A percentile compares a stretch with the other conserved stretches of the same genome.
Evolutionary conservation across 2,797 vertebrate genomes (phyloP).

Genomic region (Danio jaintianensis): DNA sequence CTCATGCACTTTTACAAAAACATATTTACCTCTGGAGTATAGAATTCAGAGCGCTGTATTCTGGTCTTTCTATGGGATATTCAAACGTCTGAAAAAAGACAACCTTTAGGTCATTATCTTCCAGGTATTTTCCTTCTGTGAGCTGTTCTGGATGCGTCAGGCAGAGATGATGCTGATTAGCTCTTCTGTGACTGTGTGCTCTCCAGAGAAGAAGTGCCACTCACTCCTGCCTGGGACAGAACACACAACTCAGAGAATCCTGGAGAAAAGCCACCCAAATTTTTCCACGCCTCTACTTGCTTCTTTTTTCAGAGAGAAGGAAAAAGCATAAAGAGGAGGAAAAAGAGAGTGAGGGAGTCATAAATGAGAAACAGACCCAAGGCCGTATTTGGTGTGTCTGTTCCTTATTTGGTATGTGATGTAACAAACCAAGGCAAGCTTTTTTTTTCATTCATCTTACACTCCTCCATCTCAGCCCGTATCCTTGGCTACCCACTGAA

Average conservation of each 20-base stretch:
- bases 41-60: conserved; percentile 70
- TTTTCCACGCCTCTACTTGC: conserved; percentile 76
- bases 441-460: conserved; percentile 56
- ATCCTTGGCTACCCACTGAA: conserved; percentile 47
- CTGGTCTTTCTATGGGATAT: conserved; percentile 63
- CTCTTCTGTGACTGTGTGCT: conserved; percentile 63
- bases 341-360: conserved; percentile 49
- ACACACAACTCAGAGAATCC: conserved; percentile 73
- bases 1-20: conserved; percentile 7
- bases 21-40: conserved; percentile 69
- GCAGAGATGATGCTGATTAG: conserved; percentile 58
- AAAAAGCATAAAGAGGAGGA: conserved; percentile 53
- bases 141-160: conserved; percentile 59
- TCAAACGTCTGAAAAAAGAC: conserved; percentile 53
- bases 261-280: conserved; percentile 74
- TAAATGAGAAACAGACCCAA: conserved; percentile 80
- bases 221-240: conserved; percentile 70
- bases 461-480: not conserved
- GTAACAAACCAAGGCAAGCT: conserved; percentile 69
- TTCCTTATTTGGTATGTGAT: conserved; percentile 72
- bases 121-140: conserved; percentile 60
- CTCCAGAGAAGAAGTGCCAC: conserved; percentile 76
- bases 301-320: conserved; percentile 60
- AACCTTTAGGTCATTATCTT: conserved; percentile 77
- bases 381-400: conserved; percentile 77